Evolutionary conservation across 2,888 invertebrate genomes (phyloP).

Genomic region (Cryptocephalus primarius): DNA sequence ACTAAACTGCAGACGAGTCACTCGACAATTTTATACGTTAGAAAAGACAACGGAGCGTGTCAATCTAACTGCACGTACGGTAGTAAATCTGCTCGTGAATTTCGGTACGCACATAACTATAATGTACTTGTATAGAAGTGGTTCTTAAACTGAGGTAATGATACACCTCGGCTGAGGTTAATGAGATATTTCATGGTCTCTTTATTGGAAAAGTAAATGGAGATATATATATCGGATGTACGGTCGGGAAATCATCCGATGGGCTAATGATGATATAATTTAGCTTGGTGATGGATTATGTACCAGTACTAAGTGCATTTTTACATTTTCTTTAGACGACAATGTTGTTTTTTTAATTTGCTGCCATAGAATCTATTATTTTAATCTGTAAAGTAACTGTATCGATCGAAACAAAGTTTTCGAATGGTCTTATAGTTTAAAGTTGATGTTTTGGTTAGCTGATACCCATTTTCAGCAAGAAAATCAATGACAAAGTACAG

Average conservation of each 20-base stretch:
- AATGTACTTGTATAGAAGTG: constrained; percentile 9
- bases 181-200: constrained; percentile 25
- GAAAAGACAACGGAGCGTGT: constrained; percentile 21
- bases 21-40: constrained; percentile 22
- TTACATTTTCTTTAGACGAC: too few species aligned
- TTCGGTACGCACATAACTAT: constrained; percentile 8
- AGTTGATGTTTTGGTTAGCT: too few species aligned
- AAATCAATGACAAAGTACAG: too few species aligned
- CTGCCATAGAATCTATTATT: too few species aligned
- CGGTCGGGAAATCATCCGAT: background rate
- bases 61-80: constrained; percentile 15
- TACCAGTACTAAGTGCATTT: too few species aligned
- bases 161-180: constrained; percentile 15
- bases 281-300: too few species aligned
- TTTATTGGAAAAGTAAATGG: constrained; percentile 11
- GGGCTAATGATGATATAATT: too few species aligned
- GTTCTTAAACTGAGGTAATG: constrained; percentile 14
- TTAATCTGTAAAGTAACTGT: too few species aligned
- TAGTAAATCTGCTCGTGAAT: constrained; percentile 14
- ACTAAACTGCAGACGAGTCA: constrained; percentile 10
- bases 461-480: too few species aligned
- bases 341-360: too few species aligned
- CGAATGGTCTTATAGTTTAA: too few species aligned
- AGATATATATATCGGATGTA: constrained; percentile 3
- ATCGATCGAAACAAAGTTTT: too few species aligned